Evolutionary conservation across 2,797 vertebrate genomes (phyloP), one percentile per base, ranked within the genome.

Genomic region (Sylvilagus floridanus): DNA sequence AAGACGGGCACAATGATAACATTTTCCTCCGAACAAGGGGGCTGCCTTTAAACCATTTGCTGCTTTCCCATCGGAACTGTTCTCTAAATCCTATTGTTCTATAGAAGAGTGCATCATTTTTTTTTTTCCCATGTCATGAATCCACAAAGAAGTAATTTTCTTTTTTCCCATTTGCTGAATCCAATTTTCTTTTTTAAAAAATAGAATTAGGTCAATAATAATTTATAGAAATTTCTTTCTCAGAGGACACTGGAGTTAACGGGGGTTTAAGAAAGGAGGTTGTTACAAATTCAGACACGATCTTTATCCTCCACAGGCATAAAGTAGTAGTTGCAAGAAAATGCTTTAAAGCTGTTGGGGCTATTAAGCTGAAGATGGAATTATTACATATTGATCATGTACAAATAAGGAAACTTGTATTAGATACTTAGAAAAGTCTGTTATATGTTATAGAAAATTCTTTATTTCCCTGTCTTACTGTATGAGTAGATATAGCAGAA

Each of bases 141-240:
- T 95, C 65, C n/a, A 89, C 24, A 92, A 82, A 75, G 5, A 94
- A 85, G 86, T 28, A 37, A 68, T 91, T 89, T 95, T 95, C 2
- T 88, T 11, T 93, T 78, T 84, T 89, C n/a, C 69, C 10, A 42
- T 90, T 87, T 91, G 85, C 30, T 21, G n/a, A 90, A 84, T 30
- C 17, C 24, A 4, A 71, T 60, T 47, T 47, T 47, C 42, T 83
- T 85, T 68, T 69, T 75, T 32, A 68, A 68, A 63, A 57, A 57
- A 32, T 83, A 54, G 35, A 85, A 89, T 90, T 4, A 63, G 9
- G 32, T 87, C 22, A 73, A 88, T 94, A 88, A 71, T 91, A 77
- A 82, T 91, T 78, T 86, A 95, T 84, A 65, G 72, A 86, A 63
- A 14, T 21, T 62, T 96, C 75, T 35, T 85, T 78, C 26, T 60